Conservation (phyloP, 1,140 invertebrate species). For the Anagrus nilaparvatae region DNA sequence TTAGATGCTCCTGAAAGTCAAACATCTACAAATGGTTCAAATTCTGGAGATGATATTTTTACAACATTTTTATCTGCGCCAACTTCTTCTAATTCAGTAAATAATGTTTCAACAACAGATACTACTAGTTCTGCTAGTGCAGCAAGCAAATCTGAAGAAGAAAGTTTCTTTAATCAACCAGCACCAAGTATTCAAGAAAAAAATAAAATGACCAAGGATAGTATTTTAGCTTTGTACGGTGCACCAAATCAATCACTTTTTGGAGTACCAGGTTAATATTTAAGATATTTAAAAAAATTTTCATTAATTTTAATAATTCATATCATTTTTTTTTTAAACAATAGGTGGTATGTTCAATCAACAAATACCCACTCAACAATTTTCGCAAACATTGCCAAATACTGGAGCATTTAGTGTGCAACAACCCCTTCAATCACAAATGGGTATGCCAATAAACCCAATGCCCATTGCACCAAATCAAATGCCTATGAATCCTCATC, state of each 20-base stretch:
- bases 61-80: slow-evolving; percentile 66
- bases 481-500: slow-evolving; percentile 27
- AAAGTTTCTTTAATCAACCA: slow-evolving; percentile 85
- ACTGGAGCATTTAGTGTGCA: slow-evolving; percentile 24
- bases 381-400: slow-evolving; percentile 28
- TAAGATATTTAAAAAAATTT: slow-evolving; percentile 1
- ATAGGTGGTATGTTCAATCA: slow-evolving; percentile 32
- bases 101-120: slow-evolving; percentile 23
- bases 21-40: slow-evolving; percentile 31
- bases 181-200: slow-evolving; percentile 61
- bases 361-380: slow-evolving; percentile 27
- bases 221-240: slow-evolving; percentile 83
- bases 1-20: slow-evolving; percentile 37
- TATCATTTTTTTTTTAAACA: not conserved
- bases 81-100: slow-evolving; percentile 28
- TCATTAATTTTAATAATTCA: slow-evolving; percentile 1
- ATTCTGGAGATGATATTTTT: slow-evolving; percentile 57
- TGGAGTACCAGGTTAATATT: slow-evolving; percentile 25
- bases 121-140: slow-evolving; percentile 33
- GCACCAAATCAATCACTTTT: slow-evolving; percentile 35
- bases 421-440: slow-evolving; percentile 24
- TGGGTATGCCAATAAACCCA: slow-evolving; percentile 26
- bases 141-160: slow-evolving; percentile 66
- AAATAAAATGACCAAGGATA: slow-evolving; percentile 83
- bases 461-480: slow-evolving; percentile 27